A percentile compares a stretch with the other conserved stretches of the same genome.
These are phyloP conservation scores for Sebastiscus albofasciatus DNA, from an alignment of 2,797 vertebrate species.

Conservation along the genomic window DNA sequence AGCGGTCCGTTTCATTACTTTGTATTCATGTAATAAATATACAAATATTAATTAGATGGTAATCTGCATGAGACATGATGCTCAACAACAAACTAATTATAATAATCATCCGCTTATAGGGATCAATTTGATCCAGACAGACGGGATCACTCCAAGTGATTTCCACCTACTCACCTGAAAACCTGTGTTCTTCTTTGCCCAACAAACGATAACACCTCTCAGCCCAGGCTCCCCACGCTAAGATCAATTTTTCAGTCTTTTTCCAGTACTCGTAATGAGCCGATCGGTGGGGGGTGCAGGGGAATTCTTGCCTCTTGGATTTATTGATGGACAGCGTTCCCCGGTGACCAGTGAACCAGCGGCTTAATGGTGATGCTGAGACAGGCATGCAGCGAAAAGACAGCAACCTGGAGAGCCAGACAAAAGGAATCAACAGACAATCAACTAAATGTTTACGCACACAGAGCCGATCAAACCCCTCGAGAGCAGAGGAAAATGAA, in stretches of 20 bases:
- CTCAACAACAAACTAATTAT: too few species aligned
- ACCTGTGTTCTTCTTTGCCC: not conserved
- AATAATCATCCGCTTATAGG: too few species aligned
- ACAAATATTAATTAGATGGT: too few species aligned
- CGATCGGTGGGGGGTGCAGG: not conserved
- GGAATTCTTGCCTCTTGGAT: slow-evolving; percentile 32
- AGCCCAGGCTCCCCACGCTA: not conserved
- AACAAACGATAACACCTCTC: slow-evolving; percentile 3
- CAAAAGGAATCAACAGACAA: slow-evolving; percentile 20
- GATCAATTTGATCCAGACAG: too few species aligned
- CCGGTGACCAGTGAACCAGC: slow-evolving; percentile 17
- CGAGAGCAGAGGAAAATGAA: slow-evolving; percentile 14
- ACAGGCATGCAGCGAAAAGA: slow-evolving; percentile 14
- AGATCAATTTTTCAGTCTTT: not conserved
- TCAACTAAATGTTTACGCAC: slow-evolving; percentile 21
- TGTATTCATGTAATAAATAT: not conserved
- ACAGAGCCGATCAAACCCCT: slow-evolving; percentile 18
- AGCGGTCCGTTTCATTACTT: too few species aligned
- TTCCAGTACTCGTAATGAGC: slow-evolving; percentile 2
- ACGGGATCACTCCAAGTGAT: too few species aligned
- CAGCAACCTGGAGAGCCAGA: slow-evolving; percentile 30
- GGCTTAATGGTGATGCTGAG: slow-evolving; percentile 41
- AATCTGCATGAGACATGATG: too few species aligned
- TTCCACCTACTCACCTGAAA: not conserved
- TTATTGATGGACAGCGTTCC: slow-evolving; percentile 47